These are phyloP conservation scores for Eulemur coronatus DNA, from an alignment of 2,797 vertebrate genomes.

Conservation along the genomic window DNA sequence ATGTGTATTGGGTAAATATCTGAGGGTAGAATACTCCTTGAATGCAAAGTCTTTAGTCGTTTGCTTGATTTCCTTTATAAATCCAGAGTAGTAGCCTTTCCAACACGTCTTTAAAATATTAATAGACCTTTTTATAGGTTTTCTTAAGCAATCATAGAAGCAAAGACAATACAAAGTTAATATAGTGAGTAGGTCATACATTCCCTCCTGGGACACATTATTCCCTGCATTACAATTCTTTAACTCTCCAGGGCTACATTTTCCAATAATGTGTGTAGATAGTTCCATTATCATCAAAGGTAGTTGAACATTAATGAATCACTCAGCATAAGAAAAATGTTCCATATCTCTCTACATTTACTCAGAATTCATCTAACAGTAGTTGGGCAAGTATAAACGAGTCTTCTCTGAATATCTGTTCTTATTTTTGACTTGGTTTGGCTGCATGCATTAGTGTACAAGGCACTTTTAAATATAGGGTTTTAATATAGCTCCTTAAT, in stretches of 20 bases:
- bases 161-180: conserved; percentile 71
- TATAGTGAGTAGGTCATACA: conserved; percentile 56
- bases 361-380: conserved; percentile 43
- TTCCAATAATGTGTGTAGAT: conserved; percentile 63
- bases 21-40: neutral
- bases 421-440: conserved; percentile 4
- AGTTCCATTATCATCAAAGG: conserved; percentile 56
- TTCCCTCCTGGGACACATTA: conserved; percentile 51
- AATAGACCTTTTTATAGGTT: conserved; percentile 67
- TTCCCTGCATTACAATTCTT: conserved; percentile 59
- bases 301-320: conserved; percentile 72
- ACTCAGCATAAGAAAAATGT: conserved; percentile 50
- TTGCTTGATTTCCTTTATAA: conserved; percentile 20
- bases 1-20: neutral
- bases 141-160: conserved; percentile 67
- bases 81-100: conserved; percentile 12
- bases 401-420: neutral
- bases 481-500: neutral
- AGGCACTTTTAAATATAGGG: neutral
- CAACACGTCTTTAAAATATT: conserved; percentile 67
- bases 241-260: conserved; percentile 68
- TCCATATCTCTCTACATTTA: conserved; percentile 20
- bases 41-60: neutral
- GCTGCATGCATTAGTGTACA: neutral
- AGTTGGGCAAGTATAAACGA: neutral